Evolutionary conservation across 2,113 vertebrate genomes (phyloP).

Genomic region (Epinephelus lanceolatus): DNA sequence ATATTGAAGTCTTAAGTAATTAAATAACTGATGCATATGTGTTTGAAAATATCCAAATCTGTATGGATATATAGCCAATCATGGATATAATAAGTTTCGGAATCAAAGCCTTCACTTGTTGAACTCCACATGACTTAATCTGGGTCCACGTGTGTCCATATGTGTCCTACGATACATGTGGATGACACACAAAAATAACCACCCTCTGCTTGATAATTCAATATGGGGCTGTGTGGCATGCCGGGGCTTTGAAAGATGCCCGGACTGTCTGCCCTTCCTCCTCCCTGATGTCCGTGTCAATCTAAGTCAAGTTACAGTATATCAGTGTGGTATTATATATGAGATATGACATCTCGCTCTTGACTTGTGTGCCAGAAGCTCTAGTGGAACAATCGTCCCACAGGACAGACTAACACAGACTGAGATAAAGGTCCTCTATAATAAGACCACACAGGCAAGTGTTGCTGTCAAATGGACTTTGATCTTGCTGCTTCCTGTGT

Average conservation of each 20-base stretch:
- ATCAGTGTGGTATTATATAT: neutral
- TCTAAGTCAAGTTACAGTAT: constrained; percentile 15
- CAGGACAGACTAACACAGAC: neutral
- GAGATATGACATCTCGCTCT: constrained; percentile 19
- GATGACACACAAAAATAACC: constrained; percentile 35
- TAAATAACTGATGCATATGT: too few relatives aligned
- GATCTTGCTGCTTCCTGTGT: constrained; percentile 7
- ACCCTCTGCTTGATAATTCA: neutral
- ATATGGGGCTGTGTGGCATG: constrained; percentile 15
- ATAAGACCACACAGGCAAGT: constrained; percentile 29
- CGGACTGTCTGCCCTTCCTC: neutral
- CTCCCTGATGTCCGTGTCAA: constrained; percentile 1
- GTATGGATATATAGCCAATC: neutral
- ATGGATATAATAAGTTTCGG: neutral
- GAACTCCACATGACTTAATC: neutral
- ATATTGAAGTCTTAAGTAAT: neutral
- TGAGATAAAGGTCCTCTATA: constrained; percentile 55
- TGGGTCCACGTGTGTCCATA: neutral
- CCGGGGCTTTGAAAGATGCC: constrained; percentile 22
- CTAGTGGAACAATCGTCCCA: constrained; percentile 38
- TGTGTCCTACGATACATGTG: neutral
- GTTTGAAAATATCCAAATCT: neutral
- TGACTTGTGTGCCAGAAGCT: constrained; percentile 28
- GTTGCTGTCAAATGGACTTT: neutral
- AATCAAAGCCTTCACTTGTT: neutral